A percentile compares a stretch with the other conserved stretches of the same genome.
Conservation (phyloP, 2,113 vertebrate species). For the Setophaga kirtlandii region DNA sequence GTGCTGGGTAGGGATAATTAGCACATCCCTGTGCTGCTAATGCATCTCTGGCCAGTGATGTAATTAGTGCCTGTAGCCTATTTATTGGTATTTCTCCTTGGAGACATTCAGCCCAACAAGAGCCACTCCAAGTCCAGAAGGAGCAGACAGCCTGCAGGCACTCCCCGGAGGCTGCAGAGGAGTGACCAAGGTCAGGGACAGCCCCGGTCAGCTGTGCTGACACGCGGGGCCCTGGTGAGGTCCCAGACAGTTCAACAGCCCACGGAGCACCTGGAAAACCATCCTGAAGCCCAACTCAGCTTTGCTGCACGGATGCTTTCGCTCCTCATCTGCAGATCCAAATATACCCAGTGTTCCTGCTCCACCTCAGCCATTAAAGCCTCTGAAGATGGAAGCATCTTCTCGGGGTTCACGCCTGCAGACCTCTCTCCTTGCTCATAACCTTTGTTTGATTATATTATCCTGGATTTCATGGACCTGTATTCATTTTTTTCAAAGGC, state of each 20-base stretch:
- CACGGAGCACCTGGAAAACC: neutral
- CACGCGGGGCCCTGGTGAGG: fast-evolving
- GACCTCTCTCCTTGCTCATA: fast-evolving
- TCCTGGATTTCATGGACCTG: fast-evolving
- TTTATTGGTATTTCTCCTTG: neutral
- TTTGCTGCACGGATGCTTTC: neutral
- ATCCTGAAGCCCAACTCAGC: fast-evolving
- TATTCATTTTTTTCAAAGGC: neutral
- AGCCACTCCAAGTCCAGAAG: neutral
- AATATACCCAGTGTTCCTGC: fast-evolving
- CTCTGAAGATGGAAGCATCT: neutral
- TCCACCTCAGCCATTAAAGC: fast-evolving
- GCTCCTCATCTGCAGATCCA: fast-evolving
- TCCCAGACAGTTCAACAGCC: neutral
- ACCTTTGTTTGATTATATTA: neutral
- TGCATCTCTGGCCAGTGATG: neutral
- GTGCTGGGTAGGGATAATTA: neutral
- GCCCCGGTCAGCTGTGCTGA: fast-evolving
- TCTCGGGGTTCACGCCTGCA: fast-evolving
- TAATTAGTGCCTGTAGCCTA: neutral
- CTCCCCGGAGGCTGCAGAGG: neutral
- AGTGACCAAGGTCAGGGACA: neutral
- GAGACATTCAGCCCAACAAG: neutral
- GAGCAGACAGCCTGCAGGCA: neutral
- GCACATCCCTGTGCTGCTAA: neutral